phyloP scores from a whole-genome alignment of 2,888 invertebrate species.

The Camptogramma bilineatum region DNA sequence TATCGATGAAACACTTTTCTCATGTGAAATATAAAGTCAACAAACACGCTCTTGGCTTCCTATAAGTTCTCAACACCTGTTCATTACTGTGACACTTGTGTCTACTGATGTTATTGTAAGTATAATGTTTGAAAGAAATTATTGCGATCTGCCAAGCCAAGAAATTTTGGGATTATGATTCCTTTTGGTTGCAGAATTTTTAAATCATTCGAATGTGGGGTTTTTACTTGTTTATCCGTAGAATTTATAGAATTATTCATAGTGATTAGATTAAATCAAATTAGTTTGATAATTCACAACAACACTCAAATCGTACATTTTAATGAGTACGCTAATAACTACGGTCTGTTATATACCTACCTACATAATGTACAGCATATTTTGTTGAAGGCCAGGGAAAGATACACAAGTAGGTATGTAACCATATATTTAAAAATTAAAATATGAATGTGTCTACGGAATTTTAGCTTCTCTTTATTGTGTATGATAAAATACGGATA shows the following conservation, averaged over 20 bases:
- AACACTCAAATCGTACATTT: constrained; percentile 21
- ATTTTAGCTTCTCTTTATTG: background rate
- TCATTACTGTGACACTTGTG: background rate
- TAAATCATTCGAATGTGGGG: background rate
- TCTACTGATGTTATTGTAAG: background rate
- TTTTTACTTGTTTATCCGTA: too few species aligned
- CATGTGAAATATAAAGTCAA: background rate
- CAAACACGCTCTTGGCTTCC: background rate
- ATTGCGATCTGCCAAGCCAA: background rate
- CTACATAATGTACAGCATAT: constrained; percentile 32
- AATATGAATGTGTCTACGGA: background rate
- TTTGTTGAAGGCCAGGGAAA: constrained; percentile 39
- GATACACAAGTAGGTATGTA: constrained; percentile 22
- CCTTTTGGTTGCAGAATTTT: background rate
- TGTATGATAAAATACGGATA: background rate
- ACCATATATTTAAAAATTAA: constrained; percentile 18
- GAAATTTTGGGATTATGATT: too few species aligned
- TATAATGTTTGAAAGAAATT: background rate
- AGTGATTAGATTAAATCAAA: background rate
- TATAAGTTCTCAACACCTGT: background rate
- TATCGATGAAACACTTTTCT: background rate
- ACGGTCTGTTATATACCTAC: constrained; percentile 23
- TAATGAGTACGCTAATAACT: constrained; percentile 29
- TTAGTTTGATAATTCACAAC: background rate
- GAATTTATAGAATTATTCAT: background rate